Evolutionary conservation across 2,113 vertebrate genomes (phyloP).

Genomic region (Sarotherodon lohbergeri): DNA sequence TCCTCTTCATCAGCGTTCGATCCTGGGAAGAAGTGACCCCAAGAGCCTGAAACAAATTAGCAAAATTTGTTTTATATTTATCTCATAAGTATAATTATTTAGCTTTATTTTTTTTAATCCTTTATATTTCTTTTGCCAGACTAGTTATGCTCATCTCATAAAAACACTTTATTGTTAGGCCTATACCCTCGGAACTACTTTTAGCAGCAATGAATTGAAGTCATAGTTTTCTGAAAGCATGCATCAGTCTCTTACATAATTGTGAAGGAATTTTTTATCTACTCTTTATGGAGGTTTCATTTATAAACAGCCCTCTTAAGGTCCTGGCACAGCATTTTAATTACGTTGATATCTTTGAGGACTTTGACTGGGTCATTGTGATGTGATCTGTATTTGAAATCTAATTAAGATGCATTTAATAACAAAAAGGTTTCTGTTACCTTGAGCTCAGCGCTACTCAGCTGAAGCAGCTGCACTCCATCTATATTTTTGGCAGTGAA

Average conservation of each 20-base stretch:
- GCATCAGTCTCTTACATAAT: neutral
- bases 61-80: neutral
- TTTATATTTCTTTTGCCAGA: neutral
- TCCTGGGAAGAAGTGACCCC: conserved; percentile 87
- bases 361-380: neutral
- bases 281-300: neutral
- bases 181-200: neutral
- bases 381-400: neutral
- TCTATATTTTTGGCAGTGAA: conserved; percentile 90
- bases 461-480: conserved; percentile 85
- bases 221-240: neutral
- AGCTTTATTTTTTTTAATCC: neutral
- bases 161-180: neutral
- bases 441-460: conserved; percentile 88
- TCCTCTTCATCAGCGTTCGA: conserved; percentile 87
- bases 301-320: neutral
- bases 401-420: neutral
- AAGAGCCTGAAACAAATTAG: conserved; percentile 73
- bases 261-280: neutral
- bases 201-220: neutral
- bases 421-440: conserved; percentile 47
- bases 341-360: neutral
- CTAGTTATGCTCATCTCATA: neutral
- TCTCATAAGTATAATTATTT: neutral
- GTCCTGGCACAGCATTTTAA: neutral